Evolutionary conservation across 1,140 invertebrate genomes (phyloP), one percentile per base, ranked within the genome.

Genomic region (Ectropis grisescens): DNA sequence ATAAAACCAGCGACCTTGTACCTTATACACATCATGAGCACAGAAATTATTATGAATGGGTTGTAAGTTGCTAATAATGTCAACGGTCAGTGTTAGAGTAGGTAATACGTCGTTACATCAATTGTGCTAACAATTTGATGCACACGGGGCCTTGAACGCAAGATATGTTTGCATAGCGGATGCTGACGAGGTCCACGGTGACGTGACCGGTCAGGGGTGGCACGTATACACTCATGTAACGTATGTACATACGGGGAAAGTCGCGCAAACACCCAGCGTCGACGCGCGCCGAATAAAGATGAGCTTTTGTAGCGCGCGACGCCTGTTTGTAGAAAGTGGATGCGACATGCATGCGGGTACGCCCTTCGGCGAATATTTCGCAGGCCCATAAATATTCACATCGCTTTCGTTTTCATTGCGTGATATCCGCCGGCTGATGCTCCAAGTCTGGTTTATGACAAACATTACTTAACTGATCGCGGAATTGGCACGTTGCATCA

Each of bases 351-450:
- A 72, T 72, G 58, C 70, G 68, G 74, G 74, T 60, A 69, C 60
- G 70, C 76, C 76, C 76, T 81, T 75, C 53, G 64, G 65, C 57
- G 58, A 66, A 74, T 68, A 75, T 69, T 76, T 69, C 61, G 62
- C 59, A 54, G 47, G 41, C 56, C 47, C 55, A 67, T 74, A 70
- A 74, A 76, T 70, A 76, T 70, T 74, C 53, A 66, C 54, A 39
- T 38, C 55, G 47, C 75, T 80, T 80, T 80, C 75, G 38, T 75
- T 80, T 76, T 76, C 70, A 58, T 61, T 66, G 57, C 60, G 52
- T 47, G 58, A 67, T 42, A 62, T 61, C 54, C 57, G 50, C 43
- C 11, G 39, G 33, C 33, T 29, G 38, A 54, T 52, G 43, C 42
- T 35, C 45, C 44, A 30, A 38, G 37, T 41, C 7, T 29, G 40